Conservation (phyloP, 1,140 invertebrate species). For the Ladona fulva region DNA sequence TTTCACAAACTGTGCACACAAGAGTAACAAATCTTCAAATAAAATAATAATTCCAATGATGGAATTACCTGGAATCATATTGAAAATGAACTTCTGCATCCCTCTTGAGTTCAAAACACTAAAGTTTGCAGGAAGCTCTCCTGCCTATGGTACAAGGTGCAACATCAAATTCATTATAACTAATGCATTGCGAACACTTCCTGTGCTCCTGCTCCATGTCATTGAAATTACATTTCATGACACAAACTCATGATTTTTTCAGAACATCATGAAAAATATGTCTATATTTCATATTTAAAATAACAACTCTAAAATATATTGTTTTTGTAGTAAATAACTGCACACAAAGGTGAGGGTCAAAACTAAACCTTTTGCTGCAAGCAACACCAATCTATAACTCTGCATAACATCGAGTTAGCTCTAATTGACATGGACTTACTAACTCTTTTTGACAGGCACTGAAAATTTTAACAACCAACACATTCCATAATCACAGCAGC, state of each 20-base stretch:
- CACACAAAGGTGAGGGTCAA: not conserved
- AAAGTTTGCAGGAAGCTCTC: not conserved
- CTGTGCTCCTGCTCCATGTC: not conserved
- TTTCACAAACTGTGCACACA: not conserved
- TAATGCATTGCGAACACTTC: not conserved
- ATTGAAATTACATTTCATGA: not conserved
- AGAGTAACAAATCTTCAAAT: not conserved
- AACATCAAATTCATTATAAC: not conserved
- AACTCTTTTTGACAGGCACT: not conserved
- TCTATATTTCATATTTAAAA: conserved; percentile 2
- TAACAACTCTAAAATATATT: conserved; percentile 9
- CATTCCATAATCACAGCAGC: conserved; percentile 1
- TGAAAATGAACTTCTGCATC: not conserved
- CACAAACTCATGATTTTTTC: not conserved
- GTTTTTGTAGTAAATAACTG: not conserved
- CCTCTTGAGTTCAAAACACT: not conserved
- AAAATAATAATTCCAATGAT: not conserved
- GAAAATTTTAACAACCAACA: not conserved
- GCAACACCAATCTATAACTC: not conserved
- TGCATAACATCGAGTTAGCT: not conserved
- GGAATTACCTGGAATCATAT: not conserved
- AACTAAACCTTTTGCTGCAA: conserved; percentile 1
- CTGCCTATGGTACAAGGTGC: not conserved
- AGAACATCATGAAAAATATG: conserved; percentile 5
- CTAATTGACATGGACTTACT: not conserved